Evolutionary conservation across 2,113 vertebrate species (phyloP), one percentile per base, ranked within the genome.

Genomic region (Psilopogon haemacephalus): DNA sequence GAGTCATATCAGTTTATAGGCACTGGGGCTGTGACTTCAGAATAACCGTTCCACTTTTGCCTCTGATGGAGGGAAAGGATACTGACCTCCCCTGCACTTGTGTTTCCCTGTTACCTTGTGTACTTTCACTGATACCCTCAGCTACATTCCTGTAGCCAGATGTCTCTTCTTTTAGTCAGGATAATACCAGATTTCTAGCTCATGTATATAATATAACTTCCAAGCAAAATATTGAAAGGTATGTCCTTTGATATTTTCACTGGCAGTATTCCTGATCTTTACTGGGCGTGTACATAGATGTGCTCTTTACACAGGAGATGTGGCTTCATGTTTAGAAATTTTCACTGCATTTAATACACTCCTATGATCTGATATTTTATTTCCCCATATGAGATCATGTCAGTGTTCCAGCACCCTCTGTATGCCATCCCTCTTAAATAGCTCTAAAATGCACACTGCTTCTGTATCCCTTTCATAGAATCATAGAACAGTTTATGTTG

Each of bases 221-320:
- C 96, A 96, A 96, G n/a, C 12, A 96, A 96, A 96, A 96, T 88
- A 96, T 54, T 38, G 68, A 68, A 91, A 92, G 48, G 6, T 86
- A 84, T 95, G 73, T 86, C 63, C 69, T 95, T 95, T 95, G 93
- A 95, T 95, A 95, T 95, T 90, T 83, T 91, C 58, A 78, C 21
- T 35, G 70, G 38, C 86, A 68, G 27, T 63, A 77, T 84, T 86
- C 83, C 72, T 82, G 90, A 86, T 42, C 69, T 90, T 90, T 77
- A 91, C 40, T 81, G 86, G 90, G 86, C 1, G 73, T 94, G 80
- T 81, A 30, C 83, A 84, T 48, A 84, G 94, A 94, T 64, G 10
- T 77, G 32, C 38, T 71, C 33, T 88, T 86, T 70, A 86, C 37
- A 60, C 23, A 81, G 65, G 42, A 90, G 79, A 77, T 8, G 0